Evolutionary conservation across 2,797 vertebrate species (phyloP).

Genomic region (Thripadectes ignobilis): DNA sequence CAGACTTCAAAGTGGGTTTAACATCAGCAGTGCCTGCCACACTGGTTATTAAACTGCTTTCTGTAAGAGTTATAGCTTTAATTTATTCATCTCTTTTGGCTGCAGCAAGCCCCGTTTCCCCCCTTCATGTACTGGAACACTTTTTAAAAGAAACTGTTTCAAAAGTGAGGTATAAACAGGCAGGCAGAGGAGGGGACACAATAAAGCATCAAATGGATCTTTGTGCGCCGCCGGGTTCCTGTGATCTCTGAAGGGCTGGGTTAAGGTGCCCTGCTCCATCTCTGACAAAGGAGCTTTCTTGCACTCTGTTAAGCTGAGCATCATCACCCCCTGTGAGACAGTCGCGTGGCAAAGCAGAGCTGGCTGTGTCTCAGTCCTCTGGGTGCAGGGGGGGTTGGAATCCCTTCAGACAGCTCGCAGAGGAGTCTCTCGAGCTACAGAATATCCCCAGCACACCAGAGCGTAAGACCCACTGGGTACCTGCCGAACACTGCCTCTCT

Average conservation of each 20-base stretch:
- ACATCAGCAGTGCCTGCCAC: conserved; percentile 9
- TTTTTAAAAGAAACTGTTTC: not conserved
- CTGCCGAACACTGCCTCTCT: not conserved
- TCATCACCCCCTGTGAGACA: rapidly evolving
- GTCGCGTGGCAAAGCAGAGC: not conserved
- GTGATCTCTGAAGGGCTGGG: not conserved
- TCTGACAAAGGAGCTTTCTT: not conserved
- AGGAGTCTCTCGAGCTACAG: not conserved
- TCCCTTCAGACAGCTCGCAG: not conserved
- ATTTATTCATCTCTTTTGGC: conserved; percentile 5
- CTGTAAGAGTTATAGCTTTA: not conserved
- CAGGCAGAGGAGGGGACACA: not conserved
- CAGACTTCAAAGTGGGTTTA: conserved; percentile 35
- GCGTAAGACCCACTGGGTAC: not conserved
- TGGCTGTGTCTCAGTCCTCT: not conserved
- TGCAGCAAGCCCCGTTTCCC: not conserved
- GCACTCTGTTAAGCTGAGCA: not conserved
- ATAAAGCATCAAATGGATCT: not conserved
- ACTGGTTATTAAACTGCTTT: conserved; percentile 23
- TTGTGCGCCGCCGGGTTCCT: not conserved
- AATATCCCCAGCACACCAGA: not conserved
- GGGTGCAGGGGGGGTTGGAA: not conserved
- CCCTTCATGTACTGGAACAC: not conserved
- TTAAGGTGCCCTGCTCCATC: not conserved
- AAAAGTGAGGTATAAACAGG: not conserved